Evolutionary conservation across 2,113 vertebrate species (phyloP).

Genomic region (Sturnus vulgaris): DNA sequence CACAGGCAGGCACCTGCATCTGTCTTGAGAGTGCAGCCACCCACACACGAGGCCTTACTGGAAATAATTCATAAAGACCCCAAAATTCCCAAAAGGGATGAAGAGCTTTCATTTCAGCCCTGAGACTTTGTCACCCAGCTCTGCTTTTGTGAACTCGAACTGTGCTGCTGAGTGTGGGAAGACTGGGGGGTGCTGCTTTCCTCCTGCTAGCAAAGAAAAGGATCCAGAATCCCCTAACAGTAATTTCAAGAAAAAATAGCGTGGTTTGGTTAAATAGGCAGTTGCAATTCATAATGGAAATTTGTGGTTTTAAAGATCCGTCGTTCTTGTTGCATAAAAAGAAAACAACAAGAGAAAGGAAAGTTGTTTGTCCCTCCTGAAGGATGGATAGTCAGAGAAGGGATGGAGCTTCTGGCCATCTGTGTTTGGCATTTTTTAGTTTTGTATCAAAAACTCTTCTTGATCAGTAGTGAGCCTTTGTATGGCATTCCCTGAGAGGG

Average conservation of each 20-base stretch:
- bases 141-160: neutral
- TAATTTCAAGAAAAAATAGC: conserved; percentile 39
- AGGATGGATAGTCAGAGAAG: fast-evolving
- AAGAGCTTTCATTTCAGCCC: neutral
- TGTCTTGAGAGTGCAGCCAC: neutral
- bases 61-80: neutral
- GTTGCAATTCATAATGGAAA: conserved; percentile 29
- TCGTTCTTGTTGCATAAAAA: neutral
- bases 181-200: neutral
- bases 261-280: neutral
- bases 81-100: neutral
- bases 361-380: conserved; percentile 7
- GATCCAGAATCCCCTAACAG: conserved; percentile 44
- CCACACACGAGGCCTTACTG: conserved; percentile 32
- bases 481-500: fast-evolving
- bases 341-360: neutral
- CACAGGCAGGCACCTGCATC: conserved; percentile 31
- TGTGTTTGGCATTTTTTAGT: neutral
- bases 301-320: neutral
- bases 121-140: neutral
- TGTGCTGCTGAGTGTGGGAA: neutral
- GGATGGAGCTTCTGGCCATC: neutral
- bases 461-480: neutral
- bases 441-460: neutral
- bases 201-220: neutral